Percentiles rank a stretch among this genome's conserved stretches.
Evolutionary conservation across 1,140 invertebrate genomes (phyloP).

Genomic region (Lanistes nyassanus): DNA sequence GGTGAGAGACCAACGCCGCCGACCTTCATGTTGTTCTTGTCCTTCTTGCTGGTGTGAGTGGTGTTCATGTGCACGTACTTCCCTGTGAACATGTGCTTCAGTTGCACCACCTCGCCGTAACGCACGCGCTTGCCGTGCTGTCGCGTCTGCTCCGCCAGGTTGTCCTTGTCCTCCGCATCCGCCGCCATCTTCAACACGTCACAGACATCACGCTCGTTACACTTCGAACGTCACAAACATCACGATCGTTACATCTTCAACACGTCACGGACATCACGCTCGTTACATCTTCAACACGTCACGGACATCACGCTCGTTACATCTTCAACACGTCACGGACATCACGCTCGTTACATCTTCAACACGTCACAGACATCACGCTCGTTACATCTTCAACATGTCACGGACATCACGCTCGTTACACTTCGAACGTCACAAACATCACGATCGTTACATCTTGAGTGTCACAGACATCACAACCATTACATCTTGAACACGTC

Average conservation of each 20-base stretch:
- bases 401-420: background rate
- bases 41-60: conserved; percentile 65
- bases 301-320: too few relatives aligned
- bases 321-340: too few relatives aligned
- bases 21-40: conserved; percentile 68
- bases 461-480: too few relatives aligned
- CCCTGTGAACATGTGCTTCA: conserved; percentile 63
- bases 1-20: too few relatives aligned
- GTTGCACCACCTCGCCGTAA: conserved; percentile 66
- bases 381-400: conserved; percentile 47
- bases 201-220: background rate
- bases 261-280: too few relatives aligned
- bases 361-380: conserved; percentile 1
- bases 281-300: too few relatives aligned
- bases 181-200: conserved; percentile 54
- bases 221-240: too few relatives aligned
- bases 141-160: conserved; percentile 62
- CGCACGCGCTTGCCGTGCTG: conserved; percentile 64
- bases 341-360: too few relatives aligned
- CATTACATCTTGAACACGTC: too few relatives aligned
- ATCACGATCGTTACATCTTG: too few relatives aligned
- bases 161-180: conserved; percentile 65
- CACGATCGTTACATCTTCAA: too few relatives aligned
- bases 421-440: too few relatives aligned
- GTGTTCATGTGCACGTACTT: conserved; percentile 67